Base-by-base conservation (phyloP, 2,113 vertebrate genomes). In the Pipra filicauda region DNA sequence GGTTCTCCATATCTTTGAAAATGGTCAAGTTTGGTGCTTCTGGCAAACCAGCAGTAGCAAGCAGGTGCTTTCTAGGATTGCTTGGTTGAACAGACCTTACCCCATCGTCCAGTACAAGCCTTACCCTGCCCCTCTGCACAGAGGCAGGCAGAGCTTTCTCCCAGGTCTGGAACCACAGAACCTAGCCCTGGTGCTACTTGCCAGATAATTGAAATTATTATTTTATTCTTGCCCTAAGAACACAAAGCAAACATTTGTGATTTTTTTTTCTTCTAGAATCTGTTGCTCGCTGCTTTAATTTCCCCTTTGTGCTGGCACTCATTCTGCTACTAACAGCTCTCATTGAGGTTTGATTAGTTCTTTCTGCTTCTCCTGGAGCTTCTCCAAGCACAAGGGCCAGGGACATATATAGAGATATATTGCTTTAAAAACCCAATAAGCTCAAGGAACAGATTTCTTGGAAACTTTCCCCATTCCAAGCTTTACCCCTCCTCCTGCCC, bases 341-440 rank as follows among this genome's bases (percentile, higher is more conserved):
- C 75, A 81, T 78, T 96, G 92, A 93, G 78, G 61, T 93, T 96
- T 94, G 92, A 94, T 95, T 93, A 95, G 76, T 84, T 96, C 75
- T 97, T 95, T 95, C 91, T 97, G 82, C 92, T 96, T 94, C 93
- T 92, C 59, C 92, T 97, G 96, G 95, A 95, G 82, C 57, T 91
- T 90, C 75, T 96, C 95, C 97, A 96, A 90, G 85, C 71, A 66
- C 61, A 82, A 94, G 77, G 94, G 61, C 93, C 91, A 95, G 67
- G 91, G 92, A 96, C 96, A 93, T 90, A 95, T 95, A 94, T 95
- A 96, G 92, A 92, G 89, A 96, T 96, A 96, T 89, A 96, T 95
- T 85, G 62, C 86, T 96, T 93, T 91, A 91, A 93, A 96, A 96
- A 70, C n/a, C 41, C 90, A 94, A 30, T 88, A 91, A 88, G 91